A percentile compares a stretch with the other conserved stretches of the same genome.
phyloP scores from a whole-genome alignment of 2,797 vertebrate genomes.

The Falco biarmicus region DNA sequence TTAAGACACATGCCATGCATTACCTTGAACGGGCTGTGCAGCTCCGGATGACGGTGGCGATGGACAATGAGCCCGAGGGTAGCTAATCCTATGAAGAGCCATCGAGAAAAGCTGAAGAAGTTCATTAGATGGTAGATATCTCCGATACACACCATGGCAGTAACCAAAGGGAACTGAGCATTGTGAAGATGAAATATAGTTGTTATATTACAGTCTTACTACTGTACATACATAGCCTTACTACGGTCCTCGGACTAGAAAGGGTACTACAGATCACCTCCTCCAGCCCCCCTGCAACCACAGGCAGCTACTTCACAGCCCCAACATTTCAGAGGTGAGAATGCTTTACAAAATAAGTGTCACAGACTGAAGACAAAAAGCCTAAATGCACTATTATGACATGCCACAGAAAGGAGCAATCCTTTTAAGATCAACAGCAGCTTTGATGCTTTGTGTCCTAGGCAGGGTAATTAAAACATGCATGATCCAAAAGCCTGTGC shows the following conservation, averaged over 20 bases:
- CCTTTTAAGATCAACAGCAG: not conserved
- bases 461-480: not conserved
- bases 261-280: not conserved
- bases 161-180: conserved; percentile 73
- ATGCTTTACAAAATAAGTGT: not conserved
- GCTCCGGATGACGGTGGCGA: conserved; percentile 62
- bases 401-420: not conserved
- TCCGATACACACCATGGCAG: conserved; percentile 76
- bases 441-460: not conserved
- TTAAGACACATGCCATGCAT: fast-evolving
- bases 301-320: not conserved
- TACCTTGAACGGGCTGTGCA: conserved; percentile 75
- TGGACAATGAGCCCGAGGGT: conserved; percentile 75
- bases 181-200: conserved; percentile 7
- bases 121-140: conserved; percentile 76
- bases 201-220: not conserved
- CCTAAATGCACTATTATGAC: not conserved
- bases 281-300: not conserved
- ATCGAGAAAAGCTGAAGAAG: conserved; percentile 79
- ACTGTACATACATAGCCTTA: not conserved
- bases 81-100: conserved; percentile 79
- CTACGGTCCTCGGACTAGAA: not conserved
- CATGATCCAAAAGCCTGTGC: not conserved
- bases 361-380: not conserved
- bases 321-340: not conserved